phyloP scores from a whole-genome alignment of 64 coral and sea anemone genomes.

The Cladopsammia gracilis region DNA sequence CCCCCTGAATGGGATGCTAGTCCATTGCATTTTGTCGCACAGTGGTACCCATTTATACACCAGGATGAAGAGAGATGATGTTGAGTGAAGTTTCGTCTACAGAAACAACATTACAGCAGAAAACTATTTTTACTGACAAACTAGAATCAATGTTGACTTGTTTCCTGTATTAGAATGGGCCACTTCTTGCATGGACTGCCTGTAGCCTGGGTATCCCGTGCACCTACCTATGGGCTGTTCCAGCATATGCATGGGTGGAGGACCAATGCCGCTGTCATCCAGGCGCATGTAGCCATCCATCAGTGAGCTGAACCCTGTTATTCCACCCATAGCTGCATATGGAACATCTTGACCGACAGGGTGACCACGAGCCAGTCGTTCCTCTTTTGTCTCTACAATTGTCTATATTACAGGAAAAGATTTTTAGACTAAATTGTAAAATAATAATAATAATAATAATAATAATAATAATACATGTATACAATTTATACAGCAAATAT shows the following conservation, averaged over 20 bases:
- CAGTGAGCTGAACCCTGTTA: conserved; percentile 97
- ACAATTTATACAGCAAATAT: no score
- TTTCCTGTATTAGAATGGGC: neutral
- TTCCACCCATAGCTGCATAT: conserved; percentile 98
- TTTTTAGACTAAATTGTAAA: neutral
- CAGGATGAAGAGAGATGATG: no score
- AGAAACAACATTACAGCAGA: no score
- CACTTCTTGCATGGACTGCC: neutral
- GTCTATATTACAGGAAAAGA: conserved; percentile 46
- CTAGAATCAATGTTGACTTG: neutral
- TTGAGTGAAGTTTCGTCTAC: no score
- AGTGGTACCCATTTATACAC: no score
- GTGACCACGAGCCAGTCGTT: conserved; percentile 84
- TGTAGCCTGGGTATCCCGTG: neutral
- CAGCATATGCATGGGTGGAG: conserved; percentile 73
- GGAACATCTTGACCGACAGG: conserved; percentile 98
- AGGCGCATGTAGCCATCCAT: conserved; percentile 98
- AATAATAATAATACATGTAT: no score
- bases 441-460: neutral
- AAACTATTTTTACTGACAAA: no score
- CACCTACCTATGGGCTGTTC: conserved; percentile 79
- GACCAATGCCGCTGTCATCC: conserved; percentile 95
- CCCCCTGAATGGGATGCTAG: no score
- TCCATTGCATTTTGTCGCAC: no score
- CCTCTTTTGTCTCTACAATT: conserved; percentile 92